These are phyloP conservation scores for Cyrtorhinus lividipennis DNA, from an alignment of 1,140 invertebrate species.

Conservation along the genomic window DNA sequence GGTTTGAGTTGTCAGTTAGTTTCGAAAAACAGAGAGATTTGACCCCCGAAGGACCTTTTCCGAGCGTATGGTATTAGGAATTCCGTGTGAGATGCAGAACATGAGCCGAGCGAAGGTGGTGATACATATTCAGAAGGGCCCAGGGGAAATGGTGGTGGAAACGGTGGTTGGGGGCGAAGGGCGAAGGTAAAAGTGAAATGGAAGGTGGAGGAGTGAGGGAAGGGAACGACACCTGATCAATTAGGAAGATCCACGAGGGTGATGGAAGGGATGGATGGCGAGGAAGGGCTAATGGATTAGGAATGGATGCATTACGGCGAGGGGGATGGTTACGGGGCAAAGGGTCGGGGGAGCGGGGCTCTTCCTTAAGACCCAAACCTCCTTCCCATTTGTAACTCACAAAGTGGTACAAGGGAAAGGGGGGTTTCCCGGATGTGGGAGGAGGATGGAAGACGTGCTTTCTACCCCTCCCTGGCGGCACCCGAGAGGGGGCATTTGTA, in stretches of 20 bases:
- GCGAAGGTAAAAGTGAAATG: too few species aligned
- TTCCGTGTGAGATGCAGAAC: background rate
- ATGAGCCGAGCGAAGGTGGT: background rate
- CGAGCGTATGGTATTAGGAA: background rate
- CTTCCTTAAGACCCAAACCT: too few species aligned
- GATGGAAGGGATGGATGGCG: background rate
- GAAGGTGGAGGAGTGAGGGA: background rate
- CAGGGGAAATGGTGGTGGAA: background rate
- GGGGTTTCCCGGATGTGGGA: background rate
- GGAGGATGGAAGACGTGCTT: background rate
- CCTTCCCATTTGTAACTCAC: background rate
- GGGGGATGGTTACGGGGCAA: too few species aligned
- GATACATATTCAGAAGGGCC: background rate
- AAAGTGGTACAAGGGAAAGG: background rate
- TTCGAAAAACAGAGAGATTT: too few species aligned
- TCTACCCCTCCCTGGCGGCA: too few species aligned
- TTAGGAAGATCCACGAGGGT: background rate
- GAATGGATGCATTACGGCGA: conserved; percentile 3
- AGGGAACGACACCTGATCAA: conserved; percentile 8
- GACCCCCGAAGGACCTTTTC: too few species aligned
- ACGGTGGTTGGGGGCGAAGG: background rate
- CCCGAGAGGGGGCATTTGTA: background rate
- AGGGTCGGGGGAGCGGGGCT: too few species aligned
- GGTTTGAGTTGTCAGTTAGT: too few species aligned
- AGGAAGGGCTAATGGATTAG: background rate